Percentiles rank a stretch among this genome's conserved stretches.
Conservation (phyloP, 64 coral and sea anemone genomes). For the Exaiptasia diaphana region DNA sequence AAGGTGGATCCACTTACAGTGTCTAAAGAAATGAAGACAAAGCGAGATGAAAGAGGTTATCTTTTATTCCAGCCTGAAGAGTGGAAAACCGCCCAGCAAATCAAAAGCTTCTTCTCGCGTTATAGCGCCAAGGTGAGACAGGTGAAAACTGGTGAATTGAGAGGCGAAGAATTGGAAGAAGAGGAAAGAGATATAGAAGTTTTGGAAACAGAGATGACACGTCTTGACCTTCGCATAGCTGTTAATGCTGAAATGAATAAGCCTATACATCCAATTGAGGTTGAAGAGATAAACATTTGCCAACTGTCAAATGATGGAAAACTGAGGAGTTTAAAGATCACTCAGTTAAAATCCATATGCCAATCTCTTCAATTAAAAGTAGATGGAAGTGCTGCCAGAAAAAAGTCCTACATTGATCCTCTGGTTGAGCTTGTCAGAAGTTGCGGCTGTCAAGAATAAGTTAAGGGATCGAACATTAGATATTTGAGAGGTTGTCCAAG, state of each 20-base stretch:
- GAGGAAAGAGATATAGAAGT: constrained; percentile 39
- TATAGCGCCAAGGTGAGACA: constrained; percentile 17
- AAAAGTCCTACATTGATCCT: constrained; percentile 20
- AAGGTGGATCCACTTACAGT: constrained; percentile 57
- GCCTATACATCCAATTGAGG: constrained; percentile 41
- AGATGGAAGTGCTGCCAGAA: constrained; percentile 18
- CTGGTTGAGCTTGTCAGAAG: constrained; percentile 25
- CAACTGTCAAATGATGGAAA: constrained; percentile 15
- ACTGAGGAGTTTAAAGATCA: constrained; percentile 19
- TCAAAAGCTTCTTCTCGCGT: constrained; percentile 61
- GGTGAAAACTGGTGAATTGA: neutral
- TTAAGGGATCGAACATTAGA: neutral
- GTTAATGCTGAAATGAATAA: constrained; percentile 6
- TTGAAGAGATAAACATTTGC: constrained; percentile 38
- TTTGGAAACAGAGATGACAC: constrained; percentile 11
- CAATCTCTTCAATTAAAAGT: constrained; percentile 14
- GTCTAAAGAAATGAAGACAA: constrained; percentile 54
- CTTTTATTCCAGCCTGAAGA: constrained; percentile 27
- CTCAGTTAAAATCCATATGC: constrained; percentile 1
- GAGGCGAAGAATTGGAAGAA: constrained; percentile 12
- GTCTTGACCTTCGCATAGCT: constrained; percentile 19
- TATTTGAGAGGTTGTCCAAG: no score
- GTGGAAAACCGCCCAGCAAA: constrained; percentile 26
- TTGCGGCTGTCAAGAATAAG: constrained; percentile 13
- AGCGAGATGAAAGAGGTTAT: constrained; percentile 6